Base-by-base conservation (phyloP, 1,140 invertebrate species). In the Macrocentrus cingulum region DNA sequence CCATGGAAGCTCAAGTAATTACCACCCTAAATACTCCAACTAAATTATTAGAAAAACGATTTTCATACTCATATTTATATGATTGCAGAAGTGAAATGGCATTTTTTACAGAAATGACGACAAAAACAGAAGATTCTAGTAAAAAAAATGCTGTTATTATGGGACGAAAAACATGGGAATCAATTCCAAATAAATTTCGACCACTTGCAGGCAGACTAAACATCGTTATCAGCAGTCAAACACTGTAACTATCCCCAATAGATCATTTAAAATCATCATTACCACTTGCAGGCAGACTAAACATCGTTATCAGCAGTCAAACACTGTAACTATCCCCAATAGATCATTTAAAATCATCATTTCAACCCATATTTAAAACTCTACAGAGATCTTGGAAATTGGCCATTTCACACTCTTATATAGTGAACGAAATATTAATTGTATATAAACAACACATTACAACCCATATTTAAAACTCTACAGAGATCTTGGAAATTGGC, bases 141-240 rank as follows among this genome's bases (percentile, higher is more conserved):
- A 88, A 87, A 64, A 83, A 83, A 60, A 98, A 98, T 83, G 91
- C 88, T 19, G 92, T 98, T 0, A 85, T 99, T 8, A 98, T 98
- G 95, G 96, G 95, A 1, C 78, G 92, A 56, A 88, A 84, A 63
- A 97, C 95, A 0, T 99, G 93, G 89, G 88, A 94, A 56, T 91
- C 89, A 11, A 93, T 98, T 56, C 96, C 95, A 0, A 69, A 77
- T 8, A 92, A 91, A 67, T 91, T 85, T 69, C 82, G 89, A 44
- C 95, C 95, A 0, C 74, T 98, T 1, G 54, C 67, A 2, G 77
- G 86, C 23, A 82, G 96, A 62, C 79, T 96, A 4, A 98, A 98
- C 77, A 84, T 98, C 58, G 86, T 99, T 3, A 71, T 98, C 0
- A 92, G 91, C 44, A 85, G 69, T 51, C 70, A 76, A 62, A 44